phyloP scores from a whole-genome alignment of 2,113 vertebrate genomes.

The Nothocercus nigrocapillus region DNA sequence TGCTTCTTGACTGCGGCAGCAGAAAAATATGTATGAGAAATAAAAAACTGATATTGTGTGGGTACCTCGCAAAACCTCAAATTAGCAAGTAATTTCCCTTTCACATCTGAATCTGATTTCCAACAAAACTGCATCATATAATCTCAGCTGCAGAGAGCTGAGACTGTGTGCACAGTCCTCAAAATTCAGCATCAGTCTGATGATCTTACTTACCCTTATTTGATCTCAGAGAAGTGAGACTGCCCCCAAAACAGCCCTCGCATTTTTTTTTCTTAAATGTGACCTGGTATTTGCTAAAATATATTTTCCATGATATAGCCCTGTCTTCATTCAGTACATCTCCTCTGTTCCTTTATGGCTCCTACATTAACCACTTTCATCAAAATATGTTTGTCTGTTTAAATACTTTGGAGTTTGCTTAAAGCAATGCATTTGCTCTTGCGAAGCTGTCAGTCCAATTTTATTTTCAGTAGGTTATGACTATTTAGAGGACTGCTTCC shows the following conservation, averaged over 20 bases:
- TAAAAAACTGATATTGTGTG: background rate
- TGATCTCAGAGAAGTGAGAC: background rate
- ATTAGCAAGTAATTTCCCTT: background rate
- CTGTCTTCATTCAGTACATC: background rate
- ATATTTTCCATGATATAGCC: background rate
- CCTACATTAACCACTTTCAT: background rate
- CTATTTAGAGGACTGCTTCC: background rate
- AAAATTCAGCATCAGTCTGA: background rate
- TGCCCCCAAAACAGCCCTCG: background rate
- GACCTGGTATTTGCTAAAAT: background rate
- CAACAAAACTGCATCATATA: background rate
- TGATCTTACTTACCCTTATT: background rate
- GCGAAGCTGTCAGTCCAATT: constrained; percentile 7
- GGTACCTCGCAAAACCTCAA: background rate
- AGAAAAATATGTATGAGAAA: background rate
- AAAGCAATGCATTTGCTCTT: background rate
- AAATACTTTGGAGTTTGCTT: constrained; percentile 19
- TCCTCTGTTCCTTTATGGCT: background rate
- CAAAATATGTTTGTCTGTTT: background rate
- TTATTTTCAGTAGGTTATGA: constrained; percentile 11
- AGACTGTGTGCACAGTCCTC: background rate
- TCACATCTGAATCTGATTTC: background rate
- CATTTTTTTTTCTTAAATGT: background rate
- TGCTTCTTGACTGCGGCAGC: background rate
- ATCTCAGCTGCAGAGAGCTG: background rate